These are phyloP conservation scores for Osmerus eperlanus DNA, from an alignment of 2,113 vertebrate species.

Conservation along the genomic window DNA sequence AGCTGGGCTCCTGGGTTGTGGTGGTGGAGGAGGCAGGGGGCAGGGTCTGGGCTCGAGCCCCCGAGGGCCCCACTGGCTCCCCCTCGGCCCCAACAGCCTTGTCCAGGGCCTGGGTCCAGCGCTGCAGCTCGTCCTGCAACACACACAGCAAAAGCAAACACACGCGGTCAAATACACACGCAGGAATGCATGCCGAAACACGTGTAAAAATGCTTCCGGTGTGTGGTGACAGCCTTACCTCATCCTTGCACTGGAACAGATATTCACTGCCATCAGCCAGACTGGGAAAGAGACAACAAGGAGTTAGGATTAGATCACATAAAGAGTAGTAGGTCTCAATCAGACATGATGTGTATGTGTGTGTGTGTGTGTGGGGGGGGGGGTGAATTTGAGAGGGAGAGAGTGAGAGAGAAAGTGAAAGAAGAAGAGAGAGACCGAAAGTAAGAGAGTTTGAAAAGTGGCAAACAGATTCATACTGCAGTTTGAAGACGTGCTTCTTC, in stretches of 20 bases:
- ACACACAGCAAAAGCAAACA: too few relatives aligned
- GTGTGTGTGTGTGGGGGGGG: too few relatives aligned
- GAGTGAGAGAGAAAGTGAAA: background rate
- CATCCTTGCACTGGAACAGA: conserved; percentile 95
- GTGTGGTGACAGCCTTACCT: conserved; percentile 73
- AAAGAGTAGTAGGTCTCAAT: background rate
- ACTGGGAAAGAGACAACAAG: conserved; percentile 66
- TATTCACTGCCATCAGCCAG: conserved; percentile 89
- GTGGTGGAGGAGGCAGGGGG: conserved; percentile 73
- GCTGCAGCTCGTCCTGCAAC: conserved; percentile 85
- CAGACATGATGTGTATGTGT: too few relatives aligned
- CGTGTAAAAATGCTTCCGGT: too few relatives aligned
- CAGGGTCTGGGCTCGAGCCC: conserved; percentile 79
- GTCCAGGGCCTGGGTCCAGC: conserved; percentile 84
- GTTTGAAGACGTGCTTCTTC: conserved; percentile 91
- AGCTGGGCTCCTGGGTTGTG: conserved; percentile 60
- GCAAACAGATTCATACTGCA: conserved; percentile 74
- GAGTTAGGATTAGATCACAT: background rate
- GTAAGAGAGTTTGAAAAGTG: background rate
- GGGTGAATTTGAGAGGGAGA: too few relatives aligned
- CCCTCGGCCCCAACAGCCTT: conserved; percentile 73
- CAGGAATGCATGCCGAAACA: background rate
- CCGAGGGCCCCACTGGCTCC: conserved; percentile 68
- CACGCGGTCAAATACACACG: too few relatives aligned
- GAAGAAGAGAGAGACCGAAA: background rate